phyloP scores from a whole-genome alignment of 2,113 vertebrate species.

The Patagioenas fasciata region DNA sequence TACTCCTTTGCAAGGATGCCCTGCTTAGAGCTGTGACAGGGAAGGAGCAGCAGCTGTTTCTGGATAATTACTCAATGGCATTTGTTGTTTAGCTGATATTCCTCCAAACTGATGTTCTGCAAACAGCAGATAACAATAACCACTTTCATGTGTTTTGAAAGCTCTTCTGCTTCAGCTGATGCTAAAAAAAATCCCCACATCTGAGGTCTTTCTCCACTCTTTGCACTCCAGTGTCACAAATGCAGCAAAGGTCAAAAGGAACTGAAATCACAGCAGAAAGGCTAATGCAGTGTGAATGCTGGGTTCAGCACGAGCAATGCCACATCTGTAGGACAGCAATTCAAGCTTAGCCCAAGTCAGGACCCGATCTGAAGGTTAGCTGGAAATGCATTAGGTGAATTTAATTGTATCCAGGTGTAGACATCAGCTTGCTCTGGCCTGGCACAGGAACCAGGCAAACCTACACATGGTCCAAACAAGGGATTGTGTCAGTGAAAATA shows the following conservation, averaged over 20 bases:
- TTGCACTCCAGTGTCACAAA: neutral
- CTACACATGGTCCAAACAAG: neutral
- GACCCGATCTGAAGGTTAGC: neutral
- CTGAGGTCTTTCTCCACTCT: neutral
- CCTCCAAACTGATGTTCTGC: neutral
- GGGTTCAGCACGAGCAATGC: neutral
- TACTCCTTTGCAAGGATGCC: neutral
- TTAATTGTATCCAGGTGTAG: neutral
- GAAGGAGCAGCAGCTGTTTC: neutral
- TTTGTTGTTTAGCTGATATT: neutral
- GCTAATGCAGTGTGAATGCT: neutral
- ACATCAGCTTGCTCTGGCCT: neutral
- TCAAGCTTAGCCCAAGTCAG: neutral
- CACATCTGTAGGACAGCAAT: neutral
- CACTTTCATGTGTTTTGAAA: neutral
- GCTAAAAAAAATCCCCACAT: neutral
- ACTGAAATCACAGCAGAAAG: neutral
- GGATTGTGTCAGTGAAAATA: neutral
- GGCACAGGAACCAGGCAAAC: neutral
- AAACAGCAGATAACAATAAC: neutral
- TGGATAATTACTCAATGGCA: neutral
- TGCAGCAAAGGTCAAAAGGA: neutral
- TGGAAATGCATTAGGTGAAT: neutral
- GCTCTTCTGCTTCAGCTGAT: neutral
- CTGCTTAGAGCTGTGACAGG: neutral